Percentiles rank a stretch among this genome's conserved stretches.
These are phyloP conservation scores for Ctenopoma multispine DNA, from an alignment of 2,797 vertebrate genomes.

Conservation along the genomic window DNA sequence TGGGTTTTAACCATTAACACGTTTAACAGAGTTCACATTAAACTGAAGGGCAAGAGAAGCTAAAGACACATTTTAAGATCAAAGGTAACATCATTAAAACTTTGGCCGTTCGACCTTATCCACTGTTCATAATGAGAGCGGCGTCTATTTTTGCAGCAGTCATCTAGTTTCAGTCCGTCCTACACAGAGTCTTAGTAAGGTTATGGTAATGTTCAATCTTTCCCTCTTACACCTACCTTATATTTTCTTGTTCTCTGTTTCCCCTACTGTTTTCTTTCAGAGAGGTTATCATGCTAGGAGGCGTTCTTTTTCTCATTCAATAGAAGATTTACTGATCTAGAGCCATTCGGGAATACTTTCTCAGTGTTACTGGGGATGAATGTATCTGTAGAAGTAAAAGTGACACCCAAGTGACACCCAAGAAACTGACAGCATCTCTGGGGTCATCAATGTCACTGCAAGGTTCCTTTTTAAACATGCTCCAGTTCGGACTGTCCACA, in stretches of 20 bases:
- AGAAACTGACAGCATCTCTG: slow-evolving; percentile 15
- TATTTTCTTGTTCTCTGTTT: slow-evolving; percentile 1
- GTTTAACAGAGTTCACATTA: slow-evolving; percentile 38
- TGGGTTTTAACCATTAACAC: slow-evolving; percentile 14
- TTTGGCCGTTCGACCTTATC: slow-evolving; percentile 13
- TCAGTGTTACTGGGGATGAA: not conserved
- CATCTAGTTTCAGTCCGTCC: slow-evolving; percentile 1
- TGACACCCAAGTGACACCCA: slow-evolving; percentile 23
- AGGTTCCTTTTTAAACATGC: not conserved
- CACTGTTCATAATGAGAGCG: slow-evolving; percentile 17
- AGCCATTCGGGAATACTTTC: slow-evolving; percentile 9
- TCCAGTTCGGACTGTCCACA: slow-evolving; percentile 23
- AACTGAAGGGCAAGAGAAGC: slow-evolving; percentile 20
- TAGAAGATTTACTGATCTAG: not conserved
- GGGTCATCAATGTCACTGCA: slow-evolving; percentile 26
- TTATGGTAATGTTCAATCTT: not conserved
- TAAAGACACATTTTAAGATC: slow-evolving; percentile 28
- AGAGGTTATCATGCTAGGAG: not conserved
- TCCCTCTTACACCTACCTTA: not conserved
- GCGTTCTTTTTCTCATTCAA: slow-evolving; percentile 10
- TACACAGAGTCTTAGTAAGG: not conserved
- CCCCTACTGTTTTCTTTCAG: not conserved
- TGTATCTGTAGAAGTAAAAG: slow-evolving; percentile 6
- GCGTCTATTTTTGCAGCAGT: not conserved
- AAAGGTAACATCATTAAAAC: slow-evolving; percentile 53